Percentiles rank a stretch among this genome's conserved stretches.
These are phyloP conservation scores for Manacus vitellinus DNA, from an alignment of 2,113 vertebrate species.

Conservation along the genomic window DNA sequence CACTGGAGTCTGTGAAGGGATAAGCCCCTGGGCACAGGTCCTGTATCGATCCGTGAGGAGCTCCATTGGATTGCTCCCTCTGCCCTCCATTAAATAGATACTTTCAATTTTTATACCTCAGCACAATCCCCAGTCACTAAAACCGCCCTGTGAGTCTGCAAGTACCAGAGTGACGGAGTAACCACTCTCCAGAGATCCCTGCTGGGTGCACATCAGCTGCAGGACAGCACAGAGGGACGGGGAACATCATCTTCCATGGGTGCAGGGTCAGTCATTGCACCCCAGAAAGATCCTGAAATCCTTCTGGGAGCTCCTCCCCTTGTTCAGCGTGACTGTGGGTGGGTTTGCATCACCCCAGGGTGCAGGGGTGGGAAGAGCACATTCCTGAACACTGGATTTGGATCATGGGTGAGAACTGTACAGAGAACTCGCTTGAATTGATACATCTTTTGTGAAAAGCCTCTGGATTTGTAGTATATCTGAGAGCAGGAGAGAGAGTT, in stretches of 20 bases:
- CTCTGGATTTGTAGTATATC: background rate
- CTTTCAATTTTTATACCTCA: background rate
- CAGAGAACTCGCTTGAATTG: background rate
- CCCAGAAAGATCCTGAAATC: background rate
- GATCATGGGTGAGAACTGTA: background rate
- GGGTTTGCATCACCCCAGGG: background rate
- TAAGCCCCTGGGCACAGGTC: background rate
- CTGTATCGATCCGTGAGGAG: background rate
- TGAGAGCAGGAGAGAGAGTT: background rate
- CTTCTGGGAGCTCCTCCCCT: rapidly evolving
- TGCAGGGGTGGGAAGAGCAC: rapidly evolving
- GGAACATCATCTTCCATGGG: background rate
- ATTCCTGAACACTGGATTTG: background rate
- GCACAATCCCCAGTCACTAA: rapidly evolving
- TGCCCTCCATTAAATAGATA: background rate
- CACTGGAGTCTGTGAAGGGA: background rate
- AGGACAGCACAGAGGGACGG: background rate
- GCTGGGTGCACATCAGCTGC: background rate
- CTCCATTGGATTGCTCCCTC: background rate
- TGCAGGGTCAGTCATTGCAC: background rate
- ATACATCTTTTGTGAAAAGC: background rate
- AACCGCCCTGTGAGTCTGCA: background rate
- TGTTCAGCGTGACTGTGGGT: rapidly evolving
- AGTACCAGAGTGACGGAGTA: too few species aligned
- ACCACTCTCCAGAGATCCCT: background rate